Base-by-base conservation (phyloP, 1,140 invertebrate genomes). In the Neodiprion pinetum region DNA sequence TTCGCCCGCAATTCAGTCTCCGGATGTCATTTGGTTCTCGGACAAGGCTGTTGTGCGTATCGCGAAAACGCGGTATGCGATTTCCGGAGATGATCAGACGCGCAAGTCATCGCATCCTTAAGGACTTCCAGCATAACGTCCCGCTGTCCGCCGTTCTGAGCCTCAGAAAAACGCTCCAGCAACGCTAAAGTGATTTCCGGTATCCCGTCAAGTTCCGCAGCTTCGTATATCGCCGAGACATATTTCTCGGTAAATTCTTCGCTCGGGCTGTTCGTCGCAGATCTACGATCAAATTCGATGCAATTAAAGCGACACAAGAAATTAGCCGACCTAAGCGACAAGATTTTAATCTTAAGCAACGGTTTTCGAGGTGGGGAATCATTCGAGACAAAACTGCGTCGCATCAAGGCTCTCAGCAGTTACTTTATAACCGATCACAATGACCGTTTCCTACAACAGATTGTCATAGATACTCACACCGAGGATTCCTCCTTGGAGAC, bases 41-140 rank as follows among this genome's bases (percentile, higher is more conserved):
- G 82, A 74, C 84, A 85, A 48, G 83, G 82, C 61, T 80, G 17
- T 4, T 72, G 73, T 2, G 75, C 73, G 48, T 84, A 82, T 65
- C 23, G 11, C 67, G 75, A 79, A 71, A 86, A 85, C 49, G 74
- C 74, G 49, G 73, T 72, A 40, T 85, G 82, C 5, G 79, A 40
- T 7, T 61, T 11, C 12, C n/a, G 69, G 65, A 86, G 76, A 74
- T 81, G 77, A 61, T 81, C 50, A 23, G 72, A 73, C 7, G 79
- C 71, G 9, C 67, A 67, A 17, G 65, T 11, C 74, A 73, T 82
- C 0, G 78, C 81, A 1, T 82, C 78, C 67, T 71, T 70, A 12
- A 87, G 72, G 0, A 83, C 70, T 4, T 11, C 10, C 0, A 86
- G 73, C 71, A 83, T 78, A 0, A 65, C 67, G 8, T 72, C 50